These are phyloP conservation scores for Cettia cetti DNA, from an alignment of 2,113 vertebrate genomes.

Conservation along the genomic window DNA sequence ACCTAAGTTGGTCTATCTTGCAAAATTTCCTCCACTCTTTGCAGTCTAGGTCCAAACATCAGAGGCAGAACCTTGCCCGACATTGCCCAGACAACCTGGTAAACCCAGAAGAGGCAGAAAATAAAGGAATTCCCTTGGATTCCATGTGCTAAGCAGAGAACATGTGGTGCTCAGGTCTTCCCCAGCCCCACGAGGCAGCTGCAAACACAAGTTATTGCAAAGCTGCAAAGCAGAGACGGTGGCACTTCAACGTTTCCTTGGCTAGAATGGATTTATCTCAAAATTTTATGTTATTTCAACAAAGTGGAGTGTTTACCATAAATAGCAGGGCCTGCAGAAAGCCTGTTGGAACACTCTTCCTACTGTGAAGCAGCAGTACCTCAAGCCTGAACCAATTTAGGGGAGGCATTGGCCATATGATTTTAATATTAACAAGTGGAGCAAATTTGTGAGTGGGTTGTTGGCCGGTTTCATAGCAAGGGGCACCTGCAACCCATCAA, in stretches of 20 bases:
- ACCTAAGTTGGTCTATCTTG: background rate
- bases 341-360: background rate
- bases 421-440: conserved; percentile 61
- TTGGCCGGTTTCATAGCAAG: conserved; percentile 13
- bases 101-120: background rate
- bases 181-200: background rate
- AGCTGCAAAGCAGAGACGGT: background rate
- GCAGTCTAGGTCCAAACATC: background rate
- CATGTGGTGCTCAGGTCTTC: background rate
- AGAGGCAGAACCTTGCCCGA: background rate
- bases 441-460: conserved; percentile 49
- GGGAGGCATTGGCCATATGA: conserved; percentile 53
- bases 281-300: conserved; percentile 45
- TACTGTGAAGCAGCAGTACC: conserved; percentile 25
- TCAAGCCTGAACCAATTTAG: conserved; percentile 65
- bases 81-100: background rate
- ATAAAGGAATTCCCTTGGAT: background rate
- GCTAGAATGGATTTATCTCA: conserved; percentile 12
- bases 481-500: conserved; percentile 64
- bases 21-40: background rate
- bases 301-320: conserved; percentile 44
- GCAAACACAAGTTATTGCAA: background rate
- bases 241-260: background rate
- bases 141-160: background rate
- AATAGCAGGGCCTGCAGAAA: conserved; percentile 45